These are phyloP conservation scores for Phortica magna DNA, from an alignment of 2,888 invertebrate species.

Conservation along the genomic window DNA sequence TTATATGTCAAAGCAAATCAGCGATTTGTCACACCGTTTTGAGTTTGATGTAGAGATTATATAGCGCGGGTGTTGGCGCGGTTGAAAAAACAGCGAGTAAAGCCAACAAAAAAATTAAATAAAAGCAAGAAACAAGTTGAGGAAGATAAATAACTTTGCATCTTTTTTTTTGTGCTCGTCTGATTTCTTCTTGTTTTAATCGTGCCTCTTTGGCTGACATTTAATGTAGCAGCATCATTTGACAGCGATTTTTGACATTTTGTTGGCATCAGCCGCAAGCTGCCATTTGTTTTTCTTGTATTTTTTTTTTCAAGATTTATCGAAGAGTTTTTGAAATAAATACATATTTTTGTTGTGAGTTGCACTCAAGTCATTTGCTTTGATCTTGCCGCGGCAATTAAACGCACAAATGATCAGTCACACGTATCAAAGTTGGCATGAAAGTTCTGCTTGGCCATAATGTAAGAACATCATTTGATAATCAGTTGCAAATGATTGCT, in stretches of 20 bases:
- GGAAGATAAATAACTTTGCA: slow-evolving; percentile 17
- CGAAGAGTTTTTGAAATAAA: background rate
- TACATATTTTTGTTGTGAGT: background rate
- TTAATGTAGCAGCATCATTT: slow-evolving; percentile 12
- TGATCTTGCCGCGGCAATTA: slow-evolving; percentile 25
- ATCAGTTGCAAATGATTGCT: slow-evolving; percentile 9
- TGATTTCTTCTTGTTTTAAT: slow-evolving; percentile 6
- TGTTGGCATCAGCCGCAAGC: background rate
- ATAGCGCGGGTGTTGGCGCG: background rate
- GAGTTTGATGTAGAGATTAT: background rate
- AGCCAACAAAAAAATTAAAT: background rate
- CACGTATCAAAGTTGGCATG: background rate
- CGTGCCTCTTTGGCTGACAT: slow-evolving; percentile 3
- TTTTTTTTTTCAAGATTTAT: background rate
- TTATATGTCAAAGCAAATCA: slow-evolving; percentile 65
- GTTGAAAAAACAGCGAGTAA: background rate
- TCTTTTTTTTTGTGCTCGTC: slow-evolving; percentile 11
- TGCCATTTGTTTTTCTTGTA: background rate
- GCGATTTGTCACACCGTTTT: slow-evolving; percentile 53
- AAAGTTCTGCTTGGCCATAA: background rate
- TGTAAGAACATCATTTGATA: background rate
- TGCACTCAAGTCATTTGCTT: background rate
- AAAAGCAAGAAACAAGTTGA: slow-evolving; percentile 14
- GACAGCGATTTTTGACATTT: slow-evolving; percentile 30
- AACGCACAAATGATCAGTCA: background rate